phyloP scores from a whole-genome alignment of 2,888 invertebrate species.

The Copidosoma aretas region DNA sequence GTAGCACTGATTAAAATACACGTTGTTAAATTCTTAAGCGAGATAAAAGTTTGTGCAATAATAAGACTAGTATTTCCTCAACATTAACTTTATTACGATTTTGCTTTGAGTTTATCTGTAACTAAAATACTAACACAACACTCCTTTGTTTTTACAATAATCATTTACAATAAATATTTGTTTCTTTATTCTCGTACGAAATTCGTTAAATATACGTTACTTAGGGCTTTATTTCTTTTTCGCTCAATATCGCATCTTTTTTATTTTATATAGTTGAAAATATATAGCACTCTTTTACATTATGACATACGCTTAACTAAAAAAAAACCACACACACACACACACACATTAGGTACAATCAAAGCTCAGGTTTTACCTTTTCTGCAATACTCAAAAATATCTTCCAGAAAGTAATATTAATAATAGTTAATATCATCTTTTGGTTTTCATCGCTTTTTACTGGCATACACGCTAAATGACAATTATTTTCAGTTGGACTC shows the following conservation, averaged over 20 bases:
- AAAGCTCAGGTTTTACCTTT: constrained; percentile 20
- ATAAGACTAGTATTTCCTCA: constrained; percentile 11
- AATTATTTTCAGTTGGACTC: constrained; percentile 24
- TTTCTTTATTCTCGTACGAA: constrained; percentile 17
- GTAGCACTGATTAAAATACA: no score
- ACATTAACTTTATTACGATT: constrained; percentile 36
- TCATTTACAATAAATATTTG: constrained; percentile 31
- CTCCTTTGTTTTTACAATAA: constrained; percentile 19
- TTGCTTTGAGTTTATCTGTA: constrained; percentile 20
- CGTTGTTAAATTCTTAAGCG: no score
- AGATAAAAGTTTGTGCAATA: no score
- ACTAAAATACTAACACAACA: constrained; percentile 19
- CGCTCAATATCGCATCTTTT: not conserved
- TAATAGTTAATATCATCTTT: constrained; percentile 5
- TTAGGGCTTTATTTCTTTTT: constrained; percentile 10
- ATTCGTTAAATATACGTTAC: constrained; percentile 6
- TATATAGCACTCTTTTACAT: constrained; percentile 19
- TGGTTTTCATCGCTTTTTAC: not conserved
- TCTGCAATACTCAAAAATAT: constrained; percentile 11
- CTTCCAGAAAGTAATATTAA: constrained; percentile 1
- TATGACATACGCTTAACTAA: not conserved
- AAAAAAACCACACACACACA: constrained; percentile 2
- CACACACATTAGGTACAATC: constrained; percentile 11
- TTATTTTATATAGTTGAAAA: constrained; percentile 28
- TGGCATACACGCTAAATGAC: constrained; percentile 1